Evolutionary conservation across 2,797 vertebrate genomes (phyloP).

Genomic region (Valencia hispanica): DNA sequence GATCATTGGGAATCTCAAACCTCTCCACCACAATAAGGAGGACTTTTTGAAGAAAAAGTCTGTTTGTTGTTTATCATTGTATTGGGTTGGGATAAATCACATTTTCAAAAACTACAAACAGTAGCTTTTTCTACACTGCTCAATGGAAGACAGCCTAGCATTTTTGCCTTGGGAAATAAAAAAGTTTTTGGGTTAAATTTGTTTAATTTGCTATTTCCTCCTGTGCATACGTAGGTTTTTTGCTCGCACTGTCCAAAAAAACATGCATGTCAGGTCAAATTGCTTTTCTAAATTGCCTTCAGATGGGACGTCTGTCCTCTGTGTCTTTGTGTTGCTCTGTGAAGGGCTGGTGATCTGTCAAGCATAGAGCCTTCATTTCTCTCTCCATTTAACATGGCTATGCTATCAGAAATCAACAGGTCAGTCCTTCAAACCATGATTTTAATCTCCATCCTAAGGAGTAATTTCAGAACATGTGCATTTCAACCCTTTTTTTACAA

Average conservation of each 20-base stretch:
- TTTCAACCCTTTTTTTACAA: too few species aligned
- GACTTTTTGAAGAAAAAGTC: neutral
- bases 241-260: neutral
- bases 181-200: neutral
- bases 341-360: neutral
- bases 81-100: neutral
- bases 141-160: neutral
- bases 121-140: neutral
- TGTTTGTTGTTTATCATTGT: neutral
- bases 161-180: neutral
- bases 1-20: too few species aligned
- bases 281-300: neutral
- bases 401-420: constrained; percentile 7
- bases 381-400: neutral
- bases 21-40: too few species aligned
- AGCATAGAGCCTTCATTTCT: neutral
- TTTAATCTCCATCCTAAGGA: constrained; percentile 2
- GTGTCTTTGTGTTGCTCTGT: neutral
- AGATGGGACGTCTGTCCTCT: neutral
- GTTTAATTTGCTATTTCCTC: neutral
- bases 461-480: neutral
- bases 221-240: neutral
- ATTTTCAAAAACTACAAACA: neutral
- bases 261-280: neutral
- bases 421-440: neutral